These are phyloP conservation scores for Heloderma charlesbogerti DNA, from an alignment of 2,113 vertebrate species.

Conservation along the genomic window DNA sequence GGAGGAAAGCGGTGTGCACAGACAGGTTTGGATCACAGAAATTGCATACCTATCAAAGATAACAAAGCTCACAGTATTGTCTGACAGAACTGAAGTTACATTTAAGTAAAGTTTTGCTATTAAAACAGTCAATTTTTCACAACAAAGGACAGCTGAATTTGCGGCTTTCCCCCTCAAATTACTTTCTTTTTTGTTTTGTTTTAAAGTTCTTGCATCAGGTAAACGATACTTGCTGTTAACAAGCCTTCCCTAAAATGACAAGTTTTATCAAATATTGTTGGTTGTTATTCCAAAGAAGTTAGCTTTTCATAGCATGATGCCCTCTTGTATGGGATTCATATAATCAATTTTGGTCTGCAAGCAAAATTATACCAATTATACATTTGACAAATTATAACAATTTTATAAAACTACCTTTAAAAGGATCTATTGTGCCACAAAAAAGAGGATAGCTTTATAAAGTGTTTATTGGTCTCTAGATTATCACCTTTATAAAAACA, in stretches of 20 bases:
- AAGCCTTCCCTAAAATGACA: background rate
- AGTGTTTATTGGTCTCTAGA: constrained; percentile 53
- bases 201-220: constrained; percentile 18
- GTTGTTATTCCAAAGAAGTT: constrained; percentile 4
- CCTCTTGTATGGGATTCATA: background rate
- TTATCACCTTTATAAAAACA: constrained; percentile 63
- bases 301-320: background rate
- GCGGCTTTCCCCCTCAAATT: background rate
- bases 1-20: background rate
- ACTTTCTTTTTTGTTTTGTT: background rate
- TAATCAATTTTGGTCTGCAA: constrained; percentile 30
- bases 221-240: background rate
- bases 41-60: constrained; percentile 16
- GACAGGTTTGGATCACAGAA: background rate
- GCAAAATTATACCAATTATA: constrained; percentile 22
- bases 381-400: constrained; percentile 36
- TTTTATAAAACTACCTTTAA: constrained; percentile 58
- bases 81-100: background rate
- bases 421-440: constrained; percentile 56
- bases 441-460: constrained; percentile 56
- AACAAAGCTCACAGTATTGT: background rate
- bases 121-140: background rate
- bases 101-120: background rate
- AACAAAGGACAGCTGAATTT: background rate
- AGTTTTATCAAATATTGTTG: constrained; percentile 4